These are phyloP conservation scores for Branchinecta sandiegonensis DNA, from an alignment of 2,888 invertebrate genomes.

Conservation along the genomic window DNA sequence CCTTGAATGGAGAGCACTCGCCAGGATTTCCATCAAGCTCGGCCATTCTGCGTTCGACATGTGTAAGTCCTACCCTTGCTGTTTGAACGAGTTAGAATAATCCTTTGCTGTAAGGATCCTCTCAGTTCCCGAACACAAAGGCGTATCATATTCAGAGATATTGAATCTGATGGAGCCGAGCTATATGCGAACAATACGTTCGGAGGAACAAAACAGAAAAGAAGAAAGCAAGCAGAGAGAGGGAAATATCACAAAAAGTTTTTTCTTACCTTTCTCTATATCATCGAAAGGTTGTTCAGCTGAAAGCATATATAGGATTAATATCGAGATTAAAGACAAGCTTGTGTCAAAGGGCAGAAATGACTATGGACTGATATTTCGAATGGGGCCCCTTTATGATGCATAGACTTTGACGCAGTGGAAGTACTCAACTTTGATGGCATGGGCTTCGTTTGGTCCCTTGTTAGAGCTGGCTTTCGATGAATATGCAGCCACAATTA, in stretches of 20 bases:
- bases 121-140: neutral
- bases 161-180: conserved; percentile 13
- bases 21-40: neutral
- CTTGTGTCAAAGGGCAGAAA: neutral
- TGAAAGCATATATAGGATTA: conserved; percentile 14
- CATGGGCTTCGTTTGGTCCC: too few relatives aligned
- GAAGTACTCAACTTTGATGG: too few relatives aligned
- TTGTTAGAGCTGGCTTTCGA: too few relatives aligned
- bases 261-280: conserved; percentile 13
- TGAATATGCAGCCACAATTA: too few relatives aligned
- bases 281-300: conserved; percentile 17
- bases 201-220: conserved; percentile 9
- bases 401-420: neutral
- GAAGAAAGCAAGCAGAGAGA: neutral
- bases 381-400: conserved; percentile 11
- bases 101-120: neutral
- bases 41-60: conserved; percentile 7
- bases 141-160: conserved; percentile 1
- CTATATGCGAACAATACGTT: conserved; percentile 1
- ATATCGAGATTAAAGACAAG: conserved; percentile 14
- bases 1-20: neutral
- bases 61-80: neutral
- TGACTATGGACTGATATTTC: conserved; percentile 18
- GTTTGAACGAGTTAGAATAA: conserved; percentile 11
- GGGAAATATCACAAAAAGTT: conserved; percentile 12